Evolutionary conservation across 2,113 vertebrate species (phyloP).

Genomic region (Plecotus auritus): DNA sequence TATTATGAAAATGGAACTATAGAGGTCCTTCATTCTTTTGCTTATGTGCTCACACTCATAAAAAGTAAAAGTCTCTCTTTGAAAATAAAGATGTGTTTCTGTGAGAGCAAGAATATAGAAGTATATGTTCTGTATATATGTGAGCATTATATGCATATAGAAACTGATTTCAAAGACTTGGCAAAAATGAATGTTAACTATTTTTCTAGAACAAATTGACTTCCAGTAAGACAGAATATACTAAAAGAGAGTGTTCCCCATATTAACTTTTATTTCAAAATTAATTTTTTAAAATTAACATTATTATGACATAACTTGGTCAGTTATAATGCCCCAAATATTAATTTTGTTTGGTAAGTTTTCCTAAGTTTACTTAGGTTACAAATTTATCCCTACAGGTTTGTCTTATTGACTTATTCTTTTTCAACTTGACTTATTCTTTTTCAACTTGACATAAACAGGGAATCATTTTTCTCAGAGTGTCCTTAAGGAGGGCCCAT

Average conservation of each 20-base stretch:
- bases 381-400: neutral
- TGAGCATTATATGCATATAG: neutral
- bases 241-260: neutral
- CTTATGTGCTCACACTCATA: slow-evolving; percentile 65
- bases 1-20: slow-evolving; percentile 74
- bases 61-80: slow-evolving; percentile 54
- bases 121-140: too few relatives aligned
- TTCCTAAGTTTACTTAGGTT: neutral
- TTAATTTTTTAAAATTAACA: neutral
- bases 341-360: neutral
- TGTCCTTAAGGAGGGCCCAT: neutral
- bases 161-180: slow-evolving; percentile 24
- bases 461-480: slow-evolving; percentile 10
- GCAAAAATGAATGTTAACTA: neutral
- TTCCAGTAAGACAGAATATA: neutral
- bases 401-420: slow-evolving; percentile 8
- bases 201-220: slow-evolving; percentile 13
- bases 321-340: neutral
- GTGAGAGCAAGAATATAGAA: neutral
- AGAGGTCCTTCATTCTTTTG: slow-evolving; percentile 66
- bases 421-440: slow-evolving; percentile 8
- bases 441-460: slow-evolving; percentile 10
- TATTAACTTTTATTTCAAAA: slow-evolving; percentile 28
- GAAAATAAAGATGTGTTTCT: slow-evolving; percentile 36
- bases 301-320: neutral